Conservation (phyloP, 1,140 invertebrate species). For the Whitmania pigra region DNA sequence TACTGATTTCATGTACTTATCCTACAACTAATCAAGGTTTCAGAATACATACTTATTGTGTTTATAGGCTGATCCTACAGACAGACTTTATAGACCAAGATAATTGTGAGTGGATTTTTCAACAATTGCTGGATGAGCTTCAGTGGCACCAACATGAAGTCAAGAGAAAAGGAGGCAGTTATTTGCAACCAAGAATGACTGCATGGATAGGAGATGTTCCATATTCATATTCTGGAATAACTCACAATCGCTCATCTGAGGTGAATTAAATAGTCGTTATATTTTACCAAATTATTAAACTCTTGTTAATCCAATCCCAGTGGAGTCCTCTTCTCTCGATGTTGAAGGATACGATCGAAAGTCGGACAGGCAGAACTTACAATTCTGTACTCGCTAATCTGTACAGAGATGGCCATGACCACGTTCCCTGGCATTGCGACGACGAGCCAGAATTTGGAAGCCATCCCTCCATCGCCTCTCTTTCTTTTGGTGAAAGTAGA, state of each 20-base stretch:
- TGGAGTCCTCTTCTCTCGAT: conserved; percentile 28
- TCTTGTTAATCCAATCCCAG: conserved; percentile 15
- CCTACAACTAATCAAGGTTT: not conserved
- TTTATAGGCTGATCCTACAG: conserved; percentile 35
- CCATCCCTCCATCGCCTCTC: conserved; percentile 44
- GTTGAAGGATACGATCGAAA: conserved; percentile 34
- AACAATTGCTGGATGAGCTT: conserved; percentile 37
- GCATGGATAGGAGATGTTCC: conserved; percentile 47
- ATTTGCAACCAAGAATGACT: conserved; percentile 43
- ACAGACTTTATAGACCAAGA: conserved; percentile 39
- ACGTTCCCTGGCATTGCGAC: conserved; percentile 45
- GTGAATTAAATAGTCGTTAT: not conserved
- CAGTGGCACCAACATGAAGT: conserved; percentile 44
- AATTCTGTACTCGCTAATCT: conserved; percentile 46
- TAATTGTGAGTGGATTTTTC: conserved; percentile 36
- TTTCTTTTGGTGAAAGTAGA: conserved; percentile 44
- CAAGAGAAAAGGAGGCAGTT: conserved; percentile 36
- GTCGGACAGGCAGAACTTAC: conserved; percentile 40
- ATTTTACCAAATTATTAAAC: not conserved
- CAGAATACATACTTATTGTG: conserved; percentile 1
- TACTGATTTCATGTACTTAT: too few species aligned
- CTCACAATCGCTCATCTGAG: conserved; percentile 30
- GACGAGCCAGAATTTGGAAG: conserved; percentile 41
- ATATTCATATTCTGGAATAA: conserved; percentile 44
- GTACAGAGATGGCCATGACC: conserved; percentile 46